Evolutionary conservation across 1,140 invertebrate species (phyloP), one percentile per base, ranked within the genome.

Genomic region (Metopolophium dirhodum): DNA sequence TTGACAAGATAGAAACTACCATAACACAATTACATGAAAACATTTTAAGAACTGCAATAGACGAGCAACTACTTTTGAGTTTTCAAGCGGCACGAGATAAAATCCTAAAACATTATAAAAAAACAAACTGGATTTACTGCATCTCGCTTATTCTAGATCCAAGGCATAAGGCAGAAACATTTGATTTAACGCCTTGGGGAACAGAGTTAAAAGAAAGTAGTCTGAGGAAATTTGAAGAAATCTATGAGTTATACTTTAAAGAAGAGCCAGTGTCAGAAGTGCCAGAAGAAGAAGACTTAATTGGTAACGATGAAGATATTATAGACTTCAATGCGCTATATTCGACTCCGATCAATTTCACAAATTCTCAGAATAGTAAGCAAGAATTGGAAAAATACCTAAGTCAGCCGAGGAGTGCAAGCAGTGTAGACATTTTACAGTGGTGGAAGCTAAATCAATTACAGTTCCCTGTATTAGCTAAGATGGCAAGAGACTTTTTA

Each of bases 61-160:
- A 91, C 11, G 37, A 77, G 35, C 26, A 91, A 82, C 90, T 91
- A 18, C 47, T 77, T 61, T 57, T 61, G 14, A 35, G 35, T 49
- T 77, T 77, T 77, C 11, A 47, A 61, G 57, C 23, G 0, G 54
- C 90, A 41, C 8, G n/a, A 45, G 51, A 41, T 77, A 91, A 91
- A 77, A 91, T 91, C 14, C 61, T 91, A 57, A 91, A 68, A 91
- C 90, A 91, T 91, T 68, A 68, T 68, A 91, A 77, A 77, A 54
- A 68, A 77, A 68, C 90, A n/a, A 68, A 91, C 35, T 91, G 90
- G 90, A 47, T 91, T 77, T 91, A 91, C 41, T 91, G 57, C 51
- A 37, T 45, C 14, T 30, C 35, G 18, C 54, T 91, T 6, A 68
- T 68, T 41, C 23, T 91, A 45, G 35, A 91, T 47, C 54, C 57